Base-by-base conservation (phyloP, 2,797 vertebrate species). In the Alosa sapidissima region DNA sequence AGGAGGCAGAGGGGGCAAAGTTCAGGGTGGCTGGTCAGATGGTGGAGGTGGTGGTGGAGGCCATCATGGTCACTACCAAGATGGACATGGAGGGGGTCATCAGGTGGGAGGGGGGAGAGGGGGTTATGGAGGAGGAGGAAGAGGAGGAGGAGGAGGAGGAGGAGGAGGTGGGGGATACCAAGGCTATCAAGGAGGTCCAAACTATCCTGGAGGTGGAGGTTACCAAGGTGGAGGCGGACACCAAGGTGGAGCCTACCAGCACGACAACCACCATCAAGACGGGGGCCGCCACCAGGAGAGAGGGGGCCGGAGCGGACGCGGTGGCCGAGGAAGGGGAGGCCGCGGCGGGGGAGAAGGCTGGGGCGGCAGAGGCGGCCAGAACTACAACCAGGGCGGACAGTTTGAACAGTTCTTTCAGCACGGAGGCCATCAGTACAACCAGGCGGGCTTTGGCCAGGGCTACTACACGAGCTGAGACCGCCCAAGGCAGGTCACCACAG, bases 401-500 rank as follows among this genome's bases (percentile, higher is more conserved):
- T 99, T 99, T 95, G 98, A 99, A 94, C 98, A 99, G 94, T 99
- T 97, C 93, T 99, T 99, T 93, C 98, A 99, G 89, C 98, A 99
- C 10, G 98, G 98, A 19, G 98, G 98, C 55, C 97, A 99, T 89
- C 97, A 99, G 85, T 99, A 97, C 93, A 98, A 93, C 93, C 98
- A 99, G 0, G 95, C 97, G 88, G 98, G 98, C 84, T 99, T 99
- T 92, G 96, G 95, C 89, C 98, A 99, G 92, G 97, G 97, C 93
- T 95, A 98, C 88, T 99, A 97, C 86, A 97, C 96, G 5, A 99
- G 98, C 93, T 99, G 96, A 99, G 86, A 81, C 14, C 13, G 2
- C 68, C n/a, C 72, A 47, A 47, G 85, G 87, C 16, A 83, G 89
- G 92, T 85, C 45, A 83, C 90, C 90, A 88, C 91, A 92, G 93